Conservation (phyloP, 2,888 invertebrate genomes). For the Venustoraphidia nigricollis region DNA sequence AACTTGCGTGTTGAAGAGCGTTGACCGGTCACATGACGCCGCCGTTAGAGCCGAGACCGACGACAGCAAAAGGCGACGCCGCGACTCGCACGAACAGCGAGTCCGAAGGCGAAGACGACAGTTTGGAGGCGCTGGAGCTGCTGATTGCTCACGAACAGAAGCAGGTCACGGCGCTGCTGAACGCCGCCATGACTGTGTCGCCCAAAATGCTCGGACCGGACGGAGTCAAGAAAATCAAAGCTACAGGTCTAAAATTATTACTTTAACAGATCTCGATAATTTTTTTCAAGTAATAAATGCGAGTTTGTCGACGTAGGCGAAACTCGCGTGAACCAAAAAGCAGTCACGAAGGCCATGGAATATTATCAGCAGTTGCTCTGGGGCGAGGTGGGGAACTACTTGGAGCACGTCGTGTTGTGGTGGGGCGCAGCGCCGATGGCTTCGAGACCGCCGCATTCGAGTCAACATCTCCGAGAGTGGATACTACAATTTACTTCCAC, state of each 20-base stretch:
- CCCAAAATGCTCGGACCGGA: constrained; percentile 43
- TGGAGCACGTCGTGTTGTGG: constrained; percentile 73
- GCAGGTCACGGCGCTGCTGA: constrained; percentile 44
- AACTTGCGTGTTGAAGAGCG: constrained; percentile 42
- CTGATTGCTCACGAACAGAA: constrained; percentile 52
- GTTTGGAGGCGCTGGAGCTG: constrained; percentile 41
- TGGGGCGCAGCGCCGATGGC: constrained; percentile 63
- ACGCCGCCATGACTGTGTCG: constrained; percentile 39
- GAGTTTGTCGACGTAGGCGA: constrained; percentile 28
- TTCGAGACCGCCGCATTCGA: constrained; percentile 43
- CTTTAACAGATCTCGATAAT: constrained; percentile 17
- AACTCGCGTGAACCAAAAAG: constrained; percentile 39
- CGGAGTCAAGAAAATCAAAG: constrained; percentile 41
- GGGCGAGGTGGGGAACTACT: constrained; percentile 64
- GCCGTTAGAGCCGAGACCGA: constrained; percentile 28
- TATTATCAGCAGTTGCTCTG: constrained; percentile 63
- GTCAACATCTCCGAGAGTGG: constrained; percentile 50
- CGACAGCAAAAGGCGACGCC: constrained; percentile 20
- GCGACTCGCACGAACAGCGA: constrained; percentile 6
- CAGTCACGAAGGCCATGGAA: constrained; percentile 44
- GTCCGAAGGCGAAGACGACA: constrained; percentile 22
- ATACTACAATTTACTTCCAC: constrained; percentile 40
- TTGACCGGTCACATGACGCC: constrained; percentile 56
- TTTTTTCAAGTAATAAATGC: background rate
- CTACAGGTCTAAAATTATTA: constrained; percentile 16